Evolutionary conservation across 2,888 invertebrate genomes (phyloP), one percentile per base, ranked within the genome.

Genomic region (Machimus atricapillus): DNA sequence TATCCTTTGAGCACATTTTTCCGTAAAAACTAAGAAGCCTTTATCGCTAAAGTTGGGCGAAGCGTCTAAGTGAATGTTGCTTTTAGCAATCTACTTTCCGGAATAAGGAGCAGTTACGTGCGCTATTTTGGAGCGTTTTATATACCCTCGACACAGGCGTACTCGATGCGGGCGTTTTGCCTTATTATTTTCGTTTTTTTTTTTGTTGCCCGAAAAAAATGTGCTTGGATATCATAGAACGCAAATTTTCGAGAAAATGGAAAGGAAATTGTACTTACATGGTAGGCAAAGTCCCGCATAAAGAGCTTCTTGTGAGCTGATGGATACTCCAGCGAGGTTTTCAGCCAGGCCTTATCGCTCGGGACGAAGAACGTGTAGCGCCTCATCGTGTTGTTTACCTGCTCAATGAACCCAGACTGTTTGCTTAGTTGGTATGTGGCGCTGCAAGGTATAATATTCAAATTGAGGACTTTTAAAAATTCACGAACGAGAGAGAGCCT

Each of bases 281-380:
- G 96, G 92, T 97, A 97, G 88, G 95, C 94, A 91, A 94, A 97
- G 89, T 96, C 96, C 88, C 95, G 94, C 95, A 96, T 96, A 91
- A 97, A 97, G 76, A 98, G 93, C 90, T 97, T 97, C 93, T 97
- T 97, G 92, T 96, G 95, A 16, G 96, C 95, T 5, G 97, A 96
- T 7, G 97, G 97, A 90, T 95, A 95, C 89, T 94, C 94, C 86
- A 95, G 93, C 91, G 95, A 94, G 89, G 96, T 95, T 90, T 95
- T 95, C 82, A 95, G 94, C 98, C 98, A 98, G 85, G 98, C 98
- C 90, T 95, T 95, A 91, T 99, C 96, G 52, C 96, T 94, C 0
- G 98, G 98, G 12, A 97, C 98, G 91, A 98, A 98, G 93, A 97
- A 97, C 0, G 98, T 98, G 93, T 96, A 98, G 86, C 96, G 95